phyloP scores from a whole-genome alignment of 1,140 invertebrate genomes.

The Polyergus mexicanus region DNA sequence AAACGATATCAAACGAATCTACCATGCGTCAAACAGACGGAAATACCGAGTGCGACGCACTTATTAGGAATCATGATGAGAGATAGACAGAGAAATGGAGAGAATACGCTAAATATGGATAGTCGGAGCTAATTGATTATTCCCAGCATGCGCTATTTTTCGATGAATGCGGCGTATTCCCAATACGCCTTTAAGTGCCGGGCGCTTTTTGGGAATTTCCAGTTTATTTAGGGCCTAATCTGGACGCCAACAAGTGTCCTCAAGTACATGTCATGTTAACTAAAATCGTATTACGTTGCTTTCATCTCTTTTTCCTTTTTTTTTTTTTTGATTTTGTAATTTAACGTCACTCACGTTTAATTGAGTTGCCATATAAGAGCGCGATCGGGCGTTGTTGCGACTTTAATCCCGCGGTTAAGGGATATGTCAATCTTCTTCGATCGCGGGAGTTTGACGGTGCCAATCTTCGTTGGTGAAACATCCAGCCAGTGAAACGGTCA shows the following conservation, averaged over 20 bases:
- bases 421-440: constrained; percentile 33
- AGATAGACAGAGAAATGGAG: not conserved
- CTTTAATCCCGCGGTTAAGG: constrained; percentile 34
- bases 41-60: constrained; percentile 27
- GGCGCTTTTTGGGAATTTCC: constrained; percentile 16
- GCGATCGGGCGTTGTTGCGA: constrained; percentile 15
- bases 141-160: constrained; percentile 48
- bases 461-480: constrained; percentile 40
- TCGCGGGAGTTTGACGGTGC: not conserved
- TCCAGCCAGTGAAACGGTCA: constrained; percentile 16
- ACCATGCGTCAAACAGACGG: constrained; percentile 22
- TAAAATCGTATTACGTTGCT: constrained; percentile 3
- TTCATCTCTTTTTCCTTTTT: not conserved
- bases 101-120: constrained; percentile 25
- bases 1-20: constrained; percentile 62
- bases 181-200: constrained; percentile 45
- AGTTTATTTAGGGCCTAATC: constrained; percentile 33
- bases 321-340: not conserved
- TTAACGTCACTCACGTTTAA: constrained; percentile 35
- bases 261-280: constrained; percentile 44
- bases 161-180: constrained; percentile 23
- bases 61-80: not conserved
- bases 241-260: constrained; percentile 11
- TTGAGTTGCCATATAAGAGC: constrained; percentile 15
- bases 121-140: constrained; percentile 43